Percentiles rank a stretch among this genome's conserved stretches.
Evolutionary conservation across 2,888 invertebrate species (phyloP).

Genomic region (Drosophila leonis): DNA sequence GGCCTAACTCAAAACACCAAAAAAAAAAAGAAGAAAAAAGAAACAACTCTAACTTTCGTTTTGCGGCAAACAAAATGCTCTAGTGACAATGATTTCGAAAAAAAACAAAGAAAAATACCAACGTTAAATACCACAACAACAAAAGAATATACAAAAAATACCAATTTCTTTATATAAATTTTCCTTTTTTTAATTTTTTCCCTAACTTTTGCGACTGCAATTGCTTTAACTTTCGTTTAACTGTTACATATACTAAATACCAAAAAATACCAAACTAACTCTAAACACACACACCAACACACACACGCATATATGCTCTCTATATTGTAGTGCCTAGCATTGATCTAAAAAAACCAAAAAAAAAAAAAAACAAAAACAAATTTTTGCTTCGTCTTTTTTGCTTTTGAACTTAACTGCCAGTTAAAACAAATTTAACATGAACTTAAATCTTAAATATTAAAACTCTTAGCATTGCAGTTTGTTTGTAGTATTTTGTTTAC

Average conservation of each 20-base stretch:
- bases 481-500: conserved; percentile 41
- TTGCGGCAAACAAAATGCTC: conserved; percentile 76
- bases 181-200: conserved; percentile 14
- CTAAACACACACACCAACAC: conserved; percentile 29
- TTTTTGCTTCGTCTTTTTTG: conserved; percentile 55
- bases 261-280: conserved; percentile 9
- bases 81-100: conserved; percentile 79
- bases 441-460: conserved; percentile 23
- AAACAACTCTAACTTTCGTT: conserved; percentile 47
- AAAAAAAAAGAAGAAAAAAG: conserved; percentile 11
- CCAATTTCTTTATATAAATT: conserved; percentile 5
- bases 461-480: conserved; percentile 44
- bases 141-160: conserved; percentile 28
- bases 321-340: conserved; percentile 33
- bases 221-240: conserved; percentile 22
- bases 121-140: conserved; percentile 43
- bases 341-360: conserved; percentile 12
- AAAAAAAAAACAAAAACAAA: background rate
- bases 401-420: conserved; percentile 47
- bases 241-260: conserved; percentile 28
- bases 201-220: conserved; percentile 33
- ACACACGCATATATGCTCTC: conserved; percentile 17
- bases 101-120: conserved; percentile 27
- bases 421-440: conserved; percentile 31
- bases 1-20: conserved; percentile 12